Evolutionary conservation across 2,888 invertebrate species (phyloP), one percentile per base, ranked within the genome.

Genomic region (Meiosimyza decipiens): DNA sequence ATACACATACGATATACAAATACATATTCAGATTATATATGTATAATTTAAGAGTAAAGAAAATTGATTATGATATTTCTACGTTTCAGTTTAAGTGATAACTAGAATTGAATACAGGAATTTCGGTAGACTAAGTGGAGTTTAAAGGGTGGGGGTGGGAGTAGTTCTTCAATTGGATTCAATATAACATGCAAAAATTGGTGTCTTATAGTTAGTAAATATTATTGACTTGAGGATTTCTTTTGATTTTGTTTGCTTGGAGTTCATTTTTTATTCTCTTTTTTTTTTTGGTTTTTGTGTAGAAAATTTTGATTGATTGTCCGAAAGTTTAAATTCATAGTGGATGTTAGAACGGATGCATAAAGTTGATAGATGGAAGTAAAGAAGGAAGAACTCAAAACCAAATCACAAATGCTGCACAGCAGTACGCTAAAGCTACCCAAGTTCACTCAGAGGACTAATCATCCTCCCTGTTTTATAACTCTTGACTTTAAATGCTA

Each of bases 231-330:
- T 68, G 22, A 33, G 40, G 55, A 52, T 65, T 67, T 40, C 40
- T 40, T 40, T 28, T 28, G 55, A 67, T 54, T 22, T 62, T 33
- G 50, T 51, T 11, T 50, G 22, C 22, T 16, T 22, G 18, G 49
- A 33, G 50, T 50, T 28, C 0, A 28, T 33, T n/a, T 28, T 22
- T 22, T 2, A 22, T 22, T 22, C 2, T 22, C 22, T 13, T 28
- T 22, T 33, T 47, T 50, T 28, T 9, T 60, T 33, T 33, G 40
- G 3, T 28, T 28, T 33, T 47, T 57, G 18, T 54, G 60, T 70
- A 70, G 62, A 70, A 73, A 85, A 85, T 85, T 84, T 84, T 82
- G 83, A 83, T 83, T 84, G 84, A 84, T 84, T 84, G 84, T 84
- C 84, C 84, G 82, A 84, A 84, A 84, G 83, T 82, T 80, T 74